Base-by-base conservation (phyloP, 2,113 vertebrate genomes). In the Zapus hudsonius region DNA sequence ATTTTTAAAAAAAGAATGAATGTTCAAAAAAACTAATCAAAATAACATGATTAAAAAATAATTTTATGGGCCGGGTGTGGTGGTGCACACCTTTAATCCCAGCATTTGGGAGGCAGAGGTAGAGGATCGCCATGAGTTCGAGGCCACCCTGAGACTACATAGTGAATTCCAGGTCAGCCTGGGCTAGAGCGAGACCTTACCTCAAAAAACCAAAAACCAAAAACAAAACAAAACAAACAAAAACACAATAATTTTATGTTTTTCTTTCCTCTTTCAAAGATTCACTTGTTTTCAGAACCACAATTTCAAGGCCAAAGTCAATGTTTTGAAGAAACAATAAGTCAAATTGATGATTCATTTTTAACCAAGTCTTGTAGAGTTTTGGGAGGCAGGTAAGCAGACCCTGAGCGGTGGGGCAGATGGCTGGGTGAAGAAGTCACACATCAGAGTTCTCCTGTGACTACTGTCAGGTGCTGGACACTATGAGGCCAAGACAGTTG, bases 221-320 rank as follows among this genome's bases (percentile, higher is more conserved):
- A n/a, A n/a, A n/a, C n/a, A n/a, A n/a, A n/a, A n/a, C n/a, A n/a
- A n/a, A n/a, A n/a, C n/a, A n/a, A n/a, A n/a, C n/a, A n/a, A n/a
- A n/a, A n/a, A n/a, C n/a, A n/a, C n/a, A n/a, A n/a, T n/a, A n/a
- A n/a, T n/a, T 96, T 73, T 52, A 23, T 70, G 31, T 95, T 92
- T 96, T 66, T 90, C n/a, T 96, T 89, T 93, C 25, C 86, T 95
- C 96, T 97, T 96, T 97, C 96, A 72, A 98, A 99, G 99, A 97
- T 99, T 96, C 98, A 98, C 97, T 97, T 99, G 97, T 99, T 99
- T 98, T 99, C 99, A 47, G 99, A 99, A 93, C 98, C 99, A 80
- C 97, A 96, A 91, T 99, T 99, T 97, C 98, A 98, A 97, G 99
- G 99, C 75, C 91, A 75, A 66, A 95, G 97, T 96, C 96, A 99